These are phyloP conservation scores for Rhinichthys klamathensis DNA, from an alignment of 2,113 vertebrate species.

Conservation along the genomic window DNA sequence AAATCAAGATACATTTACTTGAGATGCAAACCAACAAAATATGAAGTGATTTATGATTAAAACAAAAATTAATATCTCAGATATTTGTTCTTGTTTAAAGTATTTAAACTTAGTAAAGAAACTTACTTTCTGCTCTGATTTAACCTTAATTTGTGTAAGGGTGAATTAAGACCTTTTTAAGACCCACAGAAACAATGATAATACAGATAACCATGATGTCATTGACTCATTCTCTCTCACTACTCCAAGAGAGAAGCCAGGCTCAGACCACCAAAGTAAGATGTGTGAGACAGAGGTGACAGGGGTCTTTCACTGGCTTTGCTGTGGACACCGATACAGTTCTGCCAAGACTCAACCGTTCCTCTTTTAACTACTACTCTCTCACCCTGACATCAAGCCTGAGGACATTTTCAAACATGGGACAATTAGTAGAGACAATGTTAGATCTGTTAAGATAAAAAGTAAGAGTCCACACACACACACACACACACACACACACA, in stretches of 20 bases:
- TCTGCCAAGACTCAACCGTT: background rate
- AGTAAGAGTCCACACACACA: no score
- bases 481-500: no score
- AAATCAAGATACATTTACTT: no score
- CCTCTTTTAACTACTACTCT: background rate
- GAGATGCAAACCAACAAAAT: no score
- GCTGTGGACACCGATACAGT: background rate
- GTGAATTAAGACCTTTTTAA: no score
- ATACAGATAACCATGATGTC: background rate
- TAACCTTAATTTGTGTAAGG: no score
- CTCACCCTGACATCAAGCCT: background rate
- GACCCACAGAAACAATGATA: background rate
- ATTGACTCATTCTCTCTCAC: background rate
- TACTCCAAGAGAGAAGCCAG: background rate
- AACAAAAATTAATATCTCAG: no score
- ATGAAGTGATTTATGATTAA: no score
- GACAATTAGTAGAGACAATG: slow-evolving; percentile 56
- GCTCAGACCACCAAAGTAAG: background rate
- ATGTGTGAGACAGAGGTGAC: background rate
- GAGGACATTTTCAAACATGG: slow-evolving; percentile 66
- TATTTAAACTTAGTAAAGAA: no score
- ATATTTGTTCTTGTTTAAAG: no score
- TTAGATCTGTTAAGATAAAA: no score
- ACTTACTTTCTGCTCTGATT: no score
- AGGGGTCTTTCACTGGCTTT: background rate